phyloP scores from a whole-genome alignment of 2,797 vertebrate species.

The Acrossocheilus wenchowensis region DNA sequence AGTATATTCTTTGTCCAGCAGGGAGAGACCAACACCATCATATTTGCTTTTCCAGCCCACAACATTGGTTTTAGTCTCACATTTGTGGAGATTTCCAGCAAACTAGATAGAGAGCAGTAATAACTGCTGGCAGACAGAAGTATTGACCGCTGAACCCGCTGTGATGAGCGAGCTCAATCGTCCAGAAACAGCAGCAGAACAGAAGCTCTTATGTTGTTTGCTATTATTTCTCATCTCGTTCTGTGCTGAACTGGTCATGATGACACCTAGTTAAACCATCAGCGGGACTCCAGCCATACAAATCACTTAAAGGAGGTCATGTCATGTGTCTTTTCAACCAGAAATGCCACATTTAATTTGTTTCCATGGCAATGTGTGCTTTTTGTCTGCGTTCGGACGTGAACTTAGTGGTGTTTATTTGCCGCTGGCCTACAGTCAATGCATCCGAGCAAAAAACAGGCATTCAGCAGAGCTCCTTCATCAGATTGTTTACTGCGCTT shows the following conservation, averaged over 20 bases:
- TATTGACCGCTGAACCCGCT: neutral
- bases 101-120: neutral
- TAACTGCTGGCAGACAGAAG: neutral
- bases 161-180: neutral
- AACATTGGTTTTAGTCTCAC: neutral
- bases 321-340: constrained; percentile 29
- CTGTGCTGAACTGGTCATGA: constrained; percentile 35
- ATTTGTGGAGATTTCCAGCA: neutral
- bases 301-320: constrained; percentile 21
- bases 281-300: constrained; percentile 7
- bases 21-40: constrained; percentile 46
- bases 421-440: neutral
- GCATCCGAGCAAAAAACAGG: neutral
- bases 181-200: neutral
- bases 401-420: constrained; percentile 16
- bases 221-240: neutral
- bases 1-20: constrained; percentile 39
- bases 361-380: constrained; percentile 28
- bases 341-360: neutral
- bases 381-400: neutral
- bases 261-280: constrained; percentile 35
- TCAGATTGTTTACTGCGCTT: neutral
- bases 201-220: neutral
- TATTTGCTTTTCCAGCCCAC: neutral
- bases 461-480: neutral